These are phyloP conservation scores for Gymnothorax javanicus DNA, from an alignment of 2,797 vertebrate genomes.

Conservation along the genomic window DNA sequence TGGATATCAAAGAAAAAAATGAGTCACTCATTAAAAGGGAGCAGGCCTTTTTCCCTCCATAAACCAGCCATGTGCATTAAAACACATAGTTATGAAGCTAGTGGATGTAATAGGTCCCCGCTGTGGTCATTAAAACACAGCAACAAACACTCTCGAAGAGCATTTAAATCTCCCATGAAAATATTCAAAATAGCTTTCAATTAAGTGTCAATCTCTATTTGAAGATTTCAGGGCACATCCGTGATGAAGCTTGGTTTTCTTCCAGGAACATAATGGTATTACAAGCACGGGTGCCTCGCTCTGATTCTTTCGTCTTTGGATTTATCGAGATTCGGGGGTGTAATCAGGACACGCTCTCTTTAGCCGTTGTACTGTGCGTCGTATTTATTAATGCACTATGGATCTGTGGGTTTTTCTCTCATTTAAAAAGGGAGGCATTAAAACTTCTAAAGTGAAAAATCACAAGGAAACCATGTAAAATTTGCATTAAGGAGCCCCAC, in stretches of 20 bases:
- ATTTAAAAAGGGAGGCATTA: constrained; percentile 23
- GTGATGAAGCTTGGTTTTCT: not conserved
- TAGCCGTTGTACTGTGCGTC: not conserved
- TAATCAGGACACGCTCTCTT: constrained; percentile 17
- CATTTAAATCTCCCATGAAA: not conserved
- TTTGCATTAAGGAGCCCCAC: constrained; percentile 13
- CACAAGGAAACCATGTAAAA: constrained; percentile 15
- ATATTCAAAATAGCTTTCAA: constrained; percentile 8
- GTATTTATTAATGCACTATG: constrained; percentile 14
- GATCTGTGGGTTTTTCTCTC: constrained; percentile 27
- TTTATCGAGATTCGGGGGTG: not conserved
- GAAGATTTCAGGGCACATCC: not conserved
- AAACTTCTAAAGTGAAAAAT: constrained; percentile 26
- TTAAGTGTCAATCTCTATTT: constrained; percentile 15
- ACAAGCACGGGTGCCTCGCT: not conserved
- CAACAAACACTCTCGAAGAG: not conserved
- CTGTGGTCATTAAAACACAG: not conserved
- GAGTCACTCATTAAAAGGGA: not conserved
- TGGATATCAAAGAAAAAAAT: not conserved
- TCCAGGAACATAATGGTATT: not conserved
- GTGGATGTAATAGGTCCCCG: constrained; percentile 13
- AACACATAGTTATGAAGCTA: not conserved
- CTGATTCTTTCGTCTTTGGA: constrained; percentile 1
- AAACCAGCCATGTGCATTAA: not conserved
- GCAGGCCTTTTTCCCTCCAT: not conserved